phyloP scores from a whole-genome alignment of 2,113 vertebrate genomes.

The Andinoacara biseriatus region DNA sequence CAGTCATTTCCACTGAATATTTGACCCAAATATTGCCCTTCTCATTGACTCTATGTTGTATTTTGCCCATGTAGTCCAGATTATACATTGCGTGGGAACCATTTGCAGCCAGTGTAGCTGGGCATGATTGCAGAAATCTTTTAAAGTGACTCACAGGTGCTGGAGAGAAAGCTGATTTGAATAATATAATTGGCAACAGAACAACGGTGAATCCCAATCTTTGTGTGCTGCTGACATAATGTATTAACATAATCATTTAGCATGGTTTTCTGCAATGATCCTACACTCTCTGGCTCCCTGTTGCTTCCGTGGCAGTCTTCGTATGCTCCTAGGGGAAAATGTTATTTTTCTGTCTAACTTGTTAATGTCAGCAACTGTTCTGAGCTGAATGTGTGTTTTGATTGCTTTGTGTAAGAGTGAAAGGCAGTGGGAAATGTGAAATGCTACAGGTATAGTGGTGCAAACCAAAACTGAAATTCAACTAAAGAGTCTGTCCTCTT shows the following conservation, averaged over 20 bases:
- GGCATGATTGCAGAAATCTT: conserved; percentile 26
- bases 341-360: not conserved
- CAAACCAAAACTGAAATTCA: not conserved
- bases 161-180: conserved; percentile 26
- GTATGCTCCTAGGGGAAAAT: not conserved
- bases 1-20: not conserved
- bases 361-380: not conserved
- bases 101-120: conserved; percentile 13
- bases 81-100: conserved; percentile 40
- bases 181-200: conserved; percentile 36
- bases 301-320: not conserved
- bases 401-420: not conserved
- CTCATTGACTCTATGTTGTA: not conserved
- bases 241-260: conserved; percentile 11
- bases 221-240: conserved; percentile 21
- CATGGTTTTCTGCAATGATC: conserved; percentile 1
- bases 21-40: conserved; percentile 15
- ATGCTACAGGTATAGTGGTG: not conserved
- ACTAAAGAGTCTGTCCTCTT: not conserved
- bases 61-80: conserved; percentile 30
- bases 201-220: conserved; percentile 9
- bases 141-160: conserved; percentile 19
- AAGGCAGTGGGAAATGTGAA: not conserved
- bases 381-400: not conserved
- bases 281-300: not conserved